Percentiles rank a stretch among this genome's conserved stretches.
Evolutionary conservation across 2,797 vertebrate species (phyloP).

Genomic region (Pangasius krempfi): DNA sequence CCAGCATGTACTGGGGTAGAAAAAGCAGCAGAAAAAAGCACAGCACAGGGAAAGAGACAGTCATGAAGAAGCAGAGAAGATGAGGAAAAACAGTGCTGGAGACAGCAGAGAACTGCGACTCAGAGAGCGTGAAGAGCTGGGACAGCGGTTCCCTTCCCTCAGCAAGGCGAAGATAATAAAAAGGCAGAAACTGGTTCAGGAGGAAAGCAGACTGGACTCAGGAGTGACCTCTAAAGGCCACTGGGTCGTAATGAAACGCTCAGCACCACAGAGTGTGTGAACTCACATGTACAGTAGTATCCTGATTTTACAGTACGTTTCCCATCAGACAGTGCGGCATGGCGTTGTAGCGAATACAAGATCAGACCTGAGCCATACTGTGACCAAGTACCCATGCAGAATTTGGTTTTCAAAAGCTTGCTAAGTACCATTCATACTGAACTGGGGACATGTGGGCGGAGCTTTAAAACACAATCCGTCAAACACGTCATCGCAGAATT

Average conservation of each 20-base stretch:
- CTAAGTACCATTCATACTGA: neutral
- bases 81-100: constrained; percentile 36
- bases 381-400: too few species aligned
- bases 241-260: neutral
- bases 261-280: neutral
- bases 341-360: neutral
- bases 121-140: neutral
- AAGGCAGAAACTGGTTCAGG: neutral
- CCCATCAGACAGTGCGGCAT: neutral
- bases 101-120: neutral
- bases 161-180: neutral
- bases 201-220: neutral
- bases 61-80: constrained; percentile 1
- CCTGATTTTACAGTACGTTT: neutral
- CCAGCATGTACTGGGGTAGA: constrained; percentile 90
- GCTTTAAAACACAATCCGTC: neutral
- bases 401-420: neutral
- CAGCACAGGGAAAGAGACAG: neutral
- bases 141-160: neutral
- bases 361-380: neutral
- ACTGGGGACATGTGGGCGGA: neutral
- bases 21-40: constrained; percentile 74
- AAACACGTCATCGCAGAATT: neutral
- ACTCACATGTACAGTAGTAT: neutral
- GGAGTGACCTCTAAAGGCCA: constrained; percentile 15